phyloP scores from a whole-genome alignment of 2,888 invertebrate species.

The Incurvaria masculella region DNA sequence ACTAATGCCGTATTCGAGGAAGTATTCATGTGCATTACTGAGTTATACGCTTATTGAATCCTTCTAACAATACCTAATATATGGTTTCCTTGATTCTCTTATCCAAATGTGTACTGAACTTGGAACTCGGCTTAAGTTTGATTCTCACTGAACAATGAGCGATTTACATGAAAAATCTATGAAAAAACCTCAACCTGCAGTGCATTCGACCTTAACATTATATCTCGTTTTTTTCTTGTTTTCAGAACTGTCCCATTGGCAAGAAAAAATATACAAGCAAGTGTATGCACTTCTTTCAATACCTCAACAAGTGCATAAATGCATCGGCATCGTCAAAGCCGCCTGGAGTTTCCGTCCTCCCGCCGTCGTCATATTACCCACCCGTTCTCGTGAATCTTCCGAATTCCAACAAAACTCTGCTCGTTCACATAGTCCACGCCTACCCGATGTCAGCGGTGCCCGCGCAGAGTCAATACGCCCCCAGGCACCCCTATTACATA shows the following conservation, averaged over 20 bases:
- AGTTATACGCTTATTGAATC: too few species aligned
- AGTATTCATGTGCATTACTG: too few species aligned
- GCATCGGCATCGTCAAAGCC: background rate
- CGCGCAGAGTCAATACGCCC: background rate
- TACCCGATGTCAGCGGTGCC: background rate
- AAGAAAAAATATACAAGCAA: constrained; percentile 23
- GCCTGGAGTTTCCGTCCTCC: background rate
- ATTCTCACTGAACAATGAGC: too few species aligned
- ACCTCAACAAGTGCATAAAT: background rate
- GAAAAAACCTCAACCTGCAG: too few species aligned
- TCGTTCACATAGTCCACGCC: background rate
- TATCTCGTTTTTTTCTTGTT: constrained; percentile 10
- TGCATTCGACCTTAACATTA: too few species aligned
- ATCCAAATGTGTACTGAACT: too few species aligned
- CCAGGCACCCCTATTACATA: background rate
- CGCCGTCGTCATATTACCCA: too few species aligned
- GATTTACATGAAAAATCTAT: too few species aligned
- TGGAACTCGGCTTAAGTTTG: too few species aligned
- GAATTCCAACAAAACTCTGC: background rate
- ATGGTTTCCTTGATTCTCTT: too few species aligned
- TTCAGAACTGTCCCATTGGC: constrained; percentile 36
- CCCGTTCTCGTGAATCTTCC: background rate
- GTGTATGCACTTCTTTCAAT: background rate
- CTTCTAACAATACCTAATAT: too few species aligned
- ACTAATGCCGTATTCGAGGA: too few species aligned